A percentile compares a stretch with the other conserved stretches of the same genome.
These are phyloP conservation scores for Drosophila watanabei DNA, from an alignment of 1,140 invertebrate genomes.

Conservation along the genomic window DNA sequence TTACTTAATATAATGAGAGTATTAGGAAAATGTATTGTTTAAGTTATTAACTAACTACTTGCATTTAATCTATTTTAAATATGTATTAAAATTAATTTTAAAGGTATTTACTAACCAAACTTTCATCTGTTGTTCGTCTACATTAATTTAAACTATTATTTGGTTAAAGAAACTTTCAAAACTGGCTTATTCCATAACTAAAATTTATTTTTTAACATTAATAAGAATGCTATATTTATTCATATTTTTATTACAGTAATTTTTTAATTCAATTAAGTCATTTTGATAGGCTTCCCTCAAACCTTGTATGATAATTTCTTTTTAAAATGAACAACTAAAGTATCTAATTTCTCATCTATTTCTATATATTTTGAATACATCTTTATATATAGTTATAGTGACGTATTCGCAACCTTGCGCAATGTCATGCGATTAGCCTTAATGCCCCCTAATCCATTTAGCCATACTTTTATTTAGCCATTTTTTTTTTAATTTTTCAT, in stretches of 20 bases:
- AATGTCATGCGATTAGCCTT: constrained; percentile 64
- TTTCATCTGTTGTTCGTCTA: no score
- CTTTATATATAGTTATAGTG: not conserved
- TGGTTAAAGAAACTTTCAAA: no score
- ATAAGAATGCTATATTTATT: no score
- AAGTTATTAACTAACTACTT: no score
- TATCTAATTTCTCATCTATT: not conserved
- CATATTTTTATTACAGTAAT: not conserved
- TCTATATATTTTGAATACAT: not conserved
- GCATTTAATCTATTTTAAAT: no score
- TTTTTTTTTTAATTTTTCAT: constrained; percentile 31
- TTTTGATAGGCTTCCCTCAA: not conserved
- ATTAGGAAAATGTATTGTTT: no score
- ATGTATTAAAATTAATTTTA: no score
- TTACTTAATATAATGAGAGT: no score
- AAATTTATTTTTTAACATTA: no score
- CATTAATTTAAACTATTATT: no score
- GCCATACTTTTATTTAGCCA: constrained; percentile 13
- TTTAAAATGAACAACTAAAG: not conserved
- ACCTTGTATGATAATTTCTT: not conserved
- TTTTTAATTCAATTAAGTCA: not conserved
- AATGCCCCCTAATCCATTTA: constrained; percentile 65
- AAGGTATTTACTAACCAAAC: no score
- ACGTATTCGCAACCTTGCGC: constrained; percentile 29
- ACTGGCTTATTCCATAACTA: no score